Percentiles rank a stretch among this genome's conserved stretches.
phyloP scores from a whole-genome alignment of 2,797 vertebrate genomes.

The Pipistrellus pipistrellus region DNA sequence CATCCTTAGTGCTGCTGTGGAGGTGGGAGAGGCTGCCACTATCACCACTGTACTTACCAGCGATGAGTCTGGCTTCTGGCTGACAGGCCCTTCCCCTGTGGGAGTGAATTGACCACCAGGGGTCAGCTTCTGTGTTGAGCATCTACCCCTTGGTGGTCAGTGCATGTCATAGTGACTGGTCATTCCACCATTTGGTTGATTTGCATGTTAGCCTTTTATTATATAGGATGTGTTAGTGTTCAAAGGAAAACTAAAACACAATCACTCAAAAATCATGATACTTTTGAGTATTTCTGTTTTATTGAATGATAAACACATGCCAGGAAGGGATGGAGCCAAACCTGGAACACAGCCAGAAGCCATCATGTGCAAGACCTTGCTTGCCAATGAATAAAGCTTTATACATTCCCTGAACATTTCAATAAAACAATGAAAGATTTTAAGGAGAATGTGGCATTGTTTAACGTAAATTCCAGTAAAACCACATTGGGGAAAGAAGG shows the following conservation, averaged over 20 bases:
- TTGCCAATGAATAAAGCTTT: not conserved
- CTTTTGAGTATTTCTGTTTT: not conserved
- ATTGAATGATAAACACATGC: not conserved
- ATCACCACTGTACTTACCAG: no score
- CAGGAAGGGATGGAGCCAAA: not conserved
- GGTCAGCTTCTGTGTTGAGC: no score
- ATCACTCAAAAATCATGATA: not conserved
- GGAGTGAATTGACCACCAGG: no score
- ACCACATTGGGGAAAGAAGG: not conserved
- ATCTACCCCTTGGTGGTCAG: no score
- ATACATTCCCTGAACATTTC: not conserved
- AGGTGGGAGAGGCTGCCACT: no score
- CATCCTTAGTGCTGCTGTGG: no score
- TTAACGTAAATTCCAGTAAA: not conserved
- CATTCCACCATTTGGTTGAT: no score
- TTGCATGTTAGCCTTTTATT: no score
- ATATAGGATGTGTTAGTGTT: not conserved
- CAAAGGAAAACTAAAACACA: constrained; percentile 26
- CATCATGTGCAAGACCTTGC: not conserved
- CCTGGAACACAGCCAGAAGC: not conserved
- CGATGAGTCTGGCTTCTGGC: no score
- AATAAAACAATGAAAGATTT: constrained; percentile 4
- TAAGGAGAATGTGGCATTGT: not conserved
- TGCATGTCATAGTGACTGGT: no score
- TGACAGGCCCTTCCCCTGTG: no score